Evolutionary conservation across 2,888 invertebrate species (phyloP).

Genomic region (Empis stercorea): DNA sequence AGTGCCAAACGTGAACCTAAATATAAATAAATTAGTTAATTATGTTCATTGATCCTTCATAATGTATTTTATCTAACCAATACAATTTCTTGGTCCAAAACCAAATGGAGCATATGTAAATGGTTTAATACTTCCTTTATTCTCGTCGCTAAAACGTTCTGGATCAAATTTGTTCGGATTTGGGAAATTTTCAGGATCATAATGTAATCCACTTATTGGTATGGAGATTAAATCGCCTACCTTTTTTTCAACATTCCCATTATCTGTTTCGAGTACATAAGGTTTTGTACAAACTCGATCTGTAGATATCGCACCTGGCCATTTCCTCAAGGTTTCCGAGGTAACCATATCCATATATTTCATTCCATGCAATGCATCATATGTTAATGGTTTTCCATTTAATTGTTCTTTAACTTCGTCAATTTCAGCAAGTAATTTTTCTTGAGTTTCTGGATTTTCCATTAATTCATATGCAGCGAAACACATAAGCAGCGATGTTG

Average conservation of each 20-base stretch:
- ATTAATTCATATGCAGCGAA: conserved; percentile 46
- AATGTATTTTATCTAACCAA: conserved; percentile 32
- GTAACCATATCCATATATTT: conserved; percentile 45
- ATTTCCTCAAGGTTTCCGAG: conserved; percentile 40
- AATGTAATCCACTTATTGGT: conserved; percentile 38
- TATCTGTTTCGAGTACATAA: conserved; percentile 31
- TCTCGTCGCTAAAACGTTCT: conserved; percentile 44
- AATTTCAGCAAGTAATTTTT: conserved; percentile 42
- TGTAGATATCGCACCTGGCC: conserved; percentile 37
- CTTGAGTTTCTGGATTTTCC: conserved; percentile 44
- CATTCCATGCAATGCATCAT: conserved; percentile 43
- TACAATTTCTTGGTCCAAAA: conserved; percentile 47
- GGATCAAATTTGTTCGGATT: conserved; percentile 46
- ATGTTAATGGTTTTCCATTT: conserved; percentile 39
- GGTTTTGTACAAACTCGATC: conserved; percentile 43
- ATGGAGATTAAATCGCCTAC: conserved; percentile 25
- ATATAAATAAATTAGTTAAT: not conserved
- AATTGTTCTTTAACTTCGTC: conserved; percentile 34
- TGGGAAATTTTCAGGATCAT: conserved; percentile 40
- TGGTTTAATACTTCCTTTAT: conserved; percentile 37
- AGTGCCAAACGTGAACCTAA: conserved; percentile 13
- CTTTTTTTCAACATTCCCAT: conserved; percentile 25
- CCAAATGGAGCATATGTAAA: conserved; percentile 44
- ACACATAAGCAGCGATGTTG: conserved; percentile 33
- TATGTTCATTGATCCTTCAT: conserved; percentile 5